These are phyloP conservation scores for Ctenoplectra terminalis DNA, from an alignment of 1,140 invertebrate species.

Conservation along the genomic window DNA sequence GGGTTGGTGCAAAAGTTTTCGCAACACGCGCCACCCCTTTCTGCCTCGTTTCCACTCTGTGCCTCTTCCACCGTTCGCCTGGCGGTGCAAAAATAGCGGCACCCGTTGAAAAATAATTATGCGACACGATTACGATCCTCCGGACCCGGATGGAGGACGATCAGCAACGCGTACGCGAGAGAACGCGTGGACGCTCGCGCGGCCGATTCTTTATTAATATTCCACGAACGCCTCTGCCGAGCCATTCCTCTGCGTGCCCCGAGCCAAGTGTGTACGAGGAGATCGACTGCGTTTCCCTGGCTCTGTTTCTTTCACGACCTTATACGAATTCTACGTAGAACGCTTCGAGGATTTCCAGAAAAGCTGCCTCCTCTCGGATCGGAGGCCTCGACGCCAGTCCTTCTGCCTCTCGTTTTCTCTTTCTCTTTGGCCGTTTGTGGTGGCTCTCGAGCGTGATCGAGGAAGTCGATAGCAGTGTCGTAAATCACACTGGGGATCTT, in stretches of 20 bases:
- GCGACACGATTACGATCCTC: constrained; percentile 60
- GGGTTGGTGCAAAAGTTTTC: constrained; percentile 29
- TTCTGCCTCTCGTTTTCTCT: too few relatives aligned
- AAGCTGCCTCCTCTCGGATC: constrained; percentile 37
- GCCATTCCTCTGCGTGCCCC: constrained; percentile 63
- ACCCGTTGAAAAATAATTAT: constrained; percentile 66
- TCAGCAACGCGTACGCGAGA: constrained; percentile 47
- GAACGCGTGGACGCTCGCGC: constrained; percentile 49
- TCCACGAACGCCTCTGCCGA: constrained; percentile 59
- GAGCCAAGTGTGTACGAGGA: constrained; percentile 4
- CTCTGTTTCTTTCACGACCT: constrained; percentile 47
- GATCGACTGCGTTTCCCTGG: constrained; percentile 40
- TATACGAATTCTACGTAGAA: constrained; percentile 60
- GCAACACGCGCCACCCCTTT: constrained; percentile 13
- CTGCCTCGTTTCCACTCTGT: background rate
- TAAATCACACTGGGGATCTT: constrained; percentile 13
- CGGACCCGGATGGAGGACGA: constrained; percentile 67
- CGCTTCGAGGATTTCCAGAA: constrained; percentile 54
- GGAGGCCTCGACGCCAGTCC: too few relatives aligned
- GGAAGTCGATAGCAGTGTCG: constrained; percentile 19
- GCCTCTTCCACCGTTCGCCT: background rate
- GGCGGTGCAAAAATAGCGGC: constrained; percentile 58
- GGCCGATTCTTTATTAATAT: constrained; percentile 70
- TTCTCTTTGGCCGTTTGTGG: background rate
- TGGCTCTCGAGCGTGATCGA: constrained; percentile 21